Percentiles rank a stretch among this genome's conserved stretches.
Evolutionary conservation across 2,797 vertebrate species (phyloP).

Genomic region (Synaphobranchus kaupii): DNA sequence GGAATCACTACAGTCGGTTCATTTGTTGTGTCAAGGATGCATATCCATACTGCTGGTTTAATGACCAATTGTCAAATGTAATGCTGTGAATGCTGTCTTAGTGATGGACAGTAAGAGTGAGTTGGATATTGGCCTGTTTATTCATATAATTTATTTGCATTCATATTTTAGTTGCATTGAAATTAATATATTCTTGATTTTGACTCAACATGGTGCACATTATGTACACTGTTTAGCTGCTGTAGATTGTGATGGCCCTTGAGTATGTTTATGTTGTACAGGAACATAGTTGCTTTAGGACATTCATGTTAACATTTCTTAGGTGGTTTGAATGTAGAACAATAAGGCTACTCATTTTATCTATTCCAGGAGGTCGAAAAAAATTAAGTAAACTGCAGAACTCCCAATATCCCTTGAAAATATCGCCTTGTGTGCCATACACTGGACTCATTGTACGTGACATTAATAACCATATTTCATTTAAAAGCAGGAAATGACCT

Average conservation of each 20-base stretch:
- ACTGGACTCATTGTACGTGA: background rate
- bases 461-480: background rate
- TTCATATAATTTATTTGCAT: background rate
- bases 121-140: background rate
- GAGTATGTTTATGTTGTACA: slow-evolving; percentile 1
- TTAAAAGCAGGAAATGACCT: background rate
- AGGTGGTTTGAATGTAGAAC: background rate
- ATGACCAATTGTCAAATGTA: background rate
- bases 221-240: background rate
- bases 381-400: background rate
- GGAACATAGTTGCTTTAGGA: slow-evolving; percentile 1
- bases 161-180: background rate
- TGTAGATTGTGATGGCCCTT: background rate
- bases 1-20: background rate
- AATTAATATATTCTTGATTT: background rate
- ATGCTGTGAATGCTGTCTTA: slow-evolving; percentile 3
- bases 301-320: background rate
- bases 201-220: background rate
- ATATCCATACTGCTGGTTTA: background rate
- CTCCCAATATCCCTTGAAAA: background rate
- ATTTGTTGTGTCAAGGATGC: background rate
- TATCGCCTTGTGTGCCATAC: background rate
- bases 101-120: background rate
- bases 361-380: background rate
- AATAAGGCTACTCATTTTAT: background rate